Conservation (phyloP, 2,888 invertebrate species). For the Alsophila aescularia region DNA sequence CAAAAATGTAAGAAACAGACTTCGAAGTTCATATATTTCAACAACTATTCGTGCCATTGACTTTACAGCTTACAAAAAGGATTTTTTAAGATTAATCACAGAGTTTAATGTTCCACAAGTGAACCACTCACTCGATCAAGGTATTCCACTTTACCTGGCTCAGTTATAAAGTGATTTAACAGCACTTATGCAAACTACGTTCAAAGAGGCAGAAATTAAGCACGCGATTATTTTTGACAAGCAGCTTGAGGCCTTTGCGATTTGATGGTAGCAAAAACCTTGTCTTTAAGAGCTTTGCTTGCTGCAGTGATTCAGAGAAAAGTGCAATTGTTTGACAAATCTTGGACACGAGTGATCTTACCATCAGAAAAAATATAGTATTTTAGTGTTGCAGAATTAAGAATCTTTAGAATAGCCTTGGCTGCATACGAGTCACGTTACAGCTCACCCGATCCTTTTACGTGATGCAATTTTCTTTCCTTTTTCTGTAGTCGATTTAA, state of each 20-base stretch:
- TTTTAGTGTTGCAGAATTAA: background rate
- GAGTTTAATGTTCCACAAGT: conserved; percentile 4
- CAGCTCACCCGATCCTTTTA: conserved; percentile 17
- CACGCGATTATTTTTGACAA: background rate
- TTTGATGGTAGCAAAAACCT: too few species aligned
- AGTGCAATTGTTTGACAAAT: background rate
- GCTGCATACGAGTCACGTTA: conserved; percentile 4
- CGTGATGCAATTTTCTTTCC: conserved; percentile 26
- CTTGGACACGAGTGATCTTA: background rate
- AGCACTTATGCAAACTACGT: conserved; percentile 17
- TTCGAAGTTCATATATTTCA: background rate
- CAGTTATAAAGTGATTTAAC: conserved; percentile 18
- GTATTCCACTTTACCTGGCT: conserved; percentile 15
- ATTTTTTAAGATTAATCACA: background rate
- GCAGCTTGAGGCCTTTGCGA: background rate
- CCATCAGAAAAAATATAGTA: too few species aligned
- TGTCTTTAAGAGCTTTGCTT: too few species aligned
- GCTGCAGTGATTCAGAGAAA: too few species aligned
- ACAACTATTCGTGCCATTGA: background rate
- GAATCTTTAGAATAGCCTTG: conserved; percentile 3
- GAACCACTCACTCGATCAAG: conserved; percentile 19
- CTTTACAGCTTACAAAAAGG: background rate
- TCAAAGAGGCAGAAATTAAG: conserved; percentile 6
- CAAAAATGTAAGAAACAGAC: too few species aligned
- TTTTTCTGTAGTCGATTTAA: conserved; percentile 19